Evolutionary conservation across 2,797 vertebrate genomes (phyloP).

Genomic region (Balearica regulorum): DNA sequence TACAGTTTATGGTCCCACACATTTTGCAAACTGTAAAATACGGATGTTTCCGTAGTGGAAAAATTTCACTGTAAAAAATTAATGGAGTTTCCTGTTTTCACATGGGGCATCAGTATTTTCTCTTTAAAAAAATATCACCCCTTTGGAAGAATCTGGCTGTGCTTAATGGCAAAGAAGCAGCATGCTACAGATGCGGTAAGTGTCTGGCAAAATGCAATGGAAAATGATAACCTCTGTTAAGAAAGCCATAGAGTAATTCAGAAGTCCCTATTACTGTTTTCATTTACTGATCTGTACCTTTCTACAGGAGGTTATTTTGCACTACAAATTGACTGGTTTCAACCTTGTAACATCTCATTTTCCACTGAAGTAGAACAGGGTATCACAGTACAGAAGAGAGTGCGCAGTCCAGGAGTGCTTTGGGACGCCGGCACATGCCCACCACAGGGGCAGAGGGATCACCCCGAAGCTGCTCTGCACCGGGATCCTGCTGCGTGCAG

Average conservation of each 20-base stretch:
- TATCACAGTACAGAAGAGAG: neutral
- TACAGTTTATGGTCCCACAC: conserved; percentile 55
- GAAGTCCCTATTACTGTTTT: neutral
- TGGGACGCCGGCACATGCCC: neutral
- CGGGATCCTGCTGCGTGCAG: neutral
- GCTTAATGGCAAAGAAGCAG: neutral
- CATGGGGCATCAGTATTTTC: conserved; percentile 29
- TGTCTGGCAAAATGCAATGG: neutral
- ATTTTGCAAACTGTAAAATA: conserved; percentile 60
- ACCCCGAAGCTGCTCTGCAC: neutral
- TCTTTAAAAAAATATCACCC: conserved; percentile 13
- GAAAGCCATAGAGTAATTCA: neutral
- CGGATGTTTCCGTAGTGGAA: conserved; percentile 48
- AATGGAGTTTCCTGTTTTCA: conserved; percentile 57
- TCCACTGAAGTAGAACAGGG: neutral
- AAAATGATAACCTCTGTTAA: conserved; percentile 6
- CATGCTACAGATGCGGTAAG: neutral
- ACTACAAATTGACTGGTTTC: neutral
- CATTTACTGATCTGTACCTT: neutral
- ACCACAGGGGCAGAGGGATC: neutral
- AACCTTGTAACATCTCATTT: neutral
- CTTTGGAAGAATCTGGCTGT: conserved; percentile 11
- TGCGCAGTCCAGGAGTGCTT: accelerated
- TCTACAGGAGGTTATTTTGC: neutral
- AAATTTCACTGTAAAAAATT: conserved; percentile 60